These are phyloP conservation scores for Chaetophractus vellerosus DNA, from an alignment of 2,797 vertebrate species.

Conservation along the genomic window DNA sequence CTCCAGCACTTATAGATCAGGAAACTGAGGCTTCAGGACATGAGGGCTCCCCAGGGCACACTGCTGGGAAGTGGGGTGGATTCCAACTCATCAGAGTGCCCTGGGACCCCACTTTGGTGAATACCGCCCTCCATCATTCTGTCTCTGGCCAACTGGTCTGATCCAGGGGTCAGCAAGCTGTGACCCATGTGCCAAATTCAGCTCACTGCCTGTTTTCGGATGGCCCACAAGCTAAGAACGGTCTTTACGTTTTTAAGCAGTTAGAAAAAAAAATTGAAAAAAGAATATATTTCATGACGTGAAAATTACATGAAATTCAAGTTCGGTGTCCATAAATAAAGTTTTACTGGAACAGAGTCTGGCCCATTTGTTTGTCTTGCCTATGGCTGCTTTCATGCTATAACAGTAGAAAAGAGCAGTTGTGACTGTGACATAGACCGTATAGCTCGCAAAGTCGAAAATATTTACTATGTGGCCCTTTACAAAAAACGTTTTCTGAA, in stretches of 20 bases:
- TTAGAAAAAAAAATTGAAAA: background rate
- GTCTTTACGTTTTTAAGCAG: background rate
- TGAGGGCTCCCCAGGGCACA: background rate
- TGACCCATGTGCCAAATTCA: background rate
- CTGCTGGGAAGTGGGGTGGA: background rate
- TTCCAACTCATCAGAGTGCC: background rate
- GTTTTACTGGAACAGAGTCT: background rate
- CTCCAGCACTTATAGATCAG: background rate
- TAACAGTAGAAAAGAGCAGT: background rate
- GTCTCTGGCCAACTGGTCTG: background rate
- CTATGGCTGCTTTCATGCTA: background rate
- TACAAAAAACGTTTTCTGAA: too few relatives aligned
- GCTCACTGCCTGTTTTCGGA: background rate
- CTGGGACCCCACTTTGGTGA: background rate
- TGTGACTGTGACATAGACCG: background rate
- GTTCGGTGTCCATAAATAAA: background rate
- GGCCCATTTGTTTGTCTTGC: fast-evolving
- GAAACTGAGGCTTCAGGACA: background rate
- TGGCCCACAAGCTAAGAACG: background rate
- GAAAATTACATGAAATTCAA: slow-evolving; percentile 6
- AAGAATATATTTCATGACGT: background rate
- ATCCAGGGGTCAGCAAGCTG: background rate
- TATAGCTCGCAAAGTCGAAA: background rate
- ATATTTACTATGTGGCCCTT: background rate
- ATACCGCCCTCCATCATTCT: background rate